Base-by-base conservation (phyloP, 2,113 vertebrate species). In the Gnathonemus echidnorhynchus region DNA sequence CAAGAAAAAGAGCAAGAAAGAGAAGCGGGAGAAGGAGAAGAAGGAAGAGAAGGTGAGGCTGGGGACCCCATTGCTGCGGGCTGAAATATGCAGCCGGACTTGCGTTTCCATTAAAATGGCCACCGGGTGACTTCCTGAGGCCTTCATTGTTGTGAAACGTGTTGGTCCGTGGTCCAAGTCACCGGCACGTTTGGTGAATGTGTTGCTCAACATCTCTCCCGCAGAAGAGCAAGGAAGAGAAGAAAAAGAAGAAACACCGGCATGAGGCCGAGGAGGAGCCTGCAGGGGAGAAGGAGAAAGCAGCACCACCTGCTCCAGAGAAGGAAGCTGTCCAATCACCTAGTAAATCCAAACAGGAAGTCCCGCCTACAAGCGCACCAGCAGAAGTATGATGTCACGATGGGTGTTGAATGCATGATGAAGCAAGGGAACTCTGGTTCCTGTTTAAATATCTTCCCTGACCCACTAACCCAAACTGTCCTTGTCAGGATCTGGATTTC, bases 401-500 rank as follows among this genome's bases (percentile, higher is more conserved):
- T 9, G 77, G 58, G 19, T 66, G 24, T 6, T n/a, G 86, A 35
- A 35, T 39, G 17, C 49, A 87, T 10, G 49, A 35, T 21, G 52
- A 42, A 80, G 35, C 5, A 5, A 17, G 15, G 35, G 6, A 77
- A 39, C 27, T 39, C 10, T 62, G 39, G 24, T 46, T 46, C n/a
- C 19, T 66, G 53, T 88, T 42, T 62, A 42, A 88, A 50, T 31
- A 45, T 92, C 89, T 42, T 90, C 86, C 92, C 92, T 93, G 90
- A 92, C 90, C 91, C 91, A 80, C 74, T 39, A 35, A 80, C 74
- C 35, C 11, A 42, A 35, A 92, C 92, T 90, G 91, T 93, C 93
- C 96, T 90, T 94, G 99, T 98, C 96, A 97, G 86, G 98, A 99
- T 93, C 93, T 99, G 94, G 98, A 99, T 96, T 98, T 99, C 95